Evolutionary conservation across 1,140 invertebrate genomes (phyloP).

Genomic region (Drosophila gunungcola): DNA sequence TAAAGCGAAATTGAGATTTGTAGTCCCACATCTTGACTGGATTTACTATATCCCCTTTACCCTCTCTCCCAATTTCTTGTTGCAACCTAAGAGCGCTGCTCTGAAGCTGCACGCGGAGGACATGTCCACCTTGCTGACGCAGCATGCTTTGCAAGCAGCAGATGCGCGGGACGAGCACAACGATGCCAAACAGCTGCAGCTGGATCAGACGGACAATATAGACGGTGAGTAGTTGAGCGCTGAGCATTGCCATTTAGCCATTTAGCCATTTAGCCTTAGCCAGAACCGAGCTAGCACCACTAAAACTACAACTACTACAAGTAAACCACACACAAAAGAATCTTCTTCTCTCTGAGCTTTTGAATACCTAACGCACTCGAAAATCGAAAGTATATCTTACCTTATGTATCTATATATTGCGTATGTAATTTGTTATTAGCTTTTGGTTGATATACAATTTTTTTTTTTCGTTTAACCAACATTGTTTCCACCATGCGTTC

Average conservation of each 20-base stretch:
- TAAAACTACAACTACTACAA: slow-evolving; percentile 45
- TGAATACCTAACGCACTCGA: slow-evolving; percentile 47
- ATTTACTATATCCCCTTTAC: slow-evolving; percentile 21
- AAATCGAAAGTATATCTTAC: slow-evolving; percentile 40
- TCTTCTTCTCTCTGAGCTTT: slow-evolving; percentile 62
- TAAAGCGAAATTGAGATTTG: neutral
- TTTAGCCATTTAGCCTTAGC: slow-evolving; percentile 43
- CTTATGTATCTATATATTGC: slow-evolving; percentile 44
- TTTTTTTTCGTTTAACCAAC: slow-evolving; percentile 45
- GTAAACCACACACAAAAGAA: slow-evolving; percentile 44
- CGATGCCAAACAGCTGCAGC: slow-evolving; percentile 77
- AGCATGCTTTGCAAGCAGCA: slow-evolving; percentile 72
- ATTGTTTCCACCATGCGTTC: slow-evolving; percentile 37
- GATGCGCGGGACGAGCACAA: slow-evolving; percentile 80
- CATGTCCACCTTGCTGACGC: slow-evolving; percentile 78
- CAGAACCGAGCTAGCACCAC: slow-evolving; percentile 56
- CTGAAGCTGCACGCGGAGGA: slow-evolving; percentile 81
- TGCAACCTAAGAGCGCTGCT: slow-evolving; percentile 53
- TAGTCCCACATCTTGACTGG: neutral
- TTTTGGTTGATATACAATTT: slow-evolving; percentile 48
- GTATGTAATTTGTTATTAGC: slow-evolving; percentile 58
- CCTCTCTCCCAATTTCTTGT: slow-evolving; percentile 5
- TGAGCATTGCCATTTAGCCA: slow-evolving; percentile 39
- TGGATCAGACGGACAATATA: slow-evolving; percentile 84
- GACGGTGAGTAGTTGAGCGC: slow-evolving; percentile 75